A percentile compares a stretch with the other conserved stretches of the same genome.
Evolutionary conservation across 2,888 invertebrate species (phyloP).

Genomic region (Andrena bucephala): DNA sequence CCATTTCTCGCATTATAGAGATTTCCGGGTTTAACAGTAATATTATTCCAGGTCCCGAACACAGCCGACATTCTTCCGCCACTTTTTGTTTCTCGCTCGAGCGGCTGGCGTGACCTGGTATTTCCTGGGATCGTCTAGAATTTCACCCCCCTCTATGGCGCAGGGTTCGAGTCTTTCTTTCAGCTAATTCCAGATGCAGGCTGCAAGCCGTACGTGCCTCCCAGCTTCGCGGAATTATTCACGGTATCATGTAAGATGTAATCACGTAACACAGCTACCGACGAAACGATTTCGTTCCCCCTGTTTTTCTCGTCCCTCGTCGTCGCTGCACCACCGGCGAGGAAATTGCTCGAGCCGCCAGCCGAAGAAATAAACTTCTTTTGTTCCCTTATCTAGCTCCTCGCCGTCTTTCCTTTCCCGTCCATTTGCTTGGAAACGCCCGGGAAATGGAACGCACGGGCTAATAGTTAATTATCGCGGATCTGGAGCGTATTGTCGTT

Average conservation of each 20-base stretch:
- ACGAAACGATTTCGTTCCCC: slow-evolving; percentile 53
- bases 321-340: background rate
- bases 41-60: background rate
- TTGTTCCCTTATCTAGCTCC: slow-evolving; percentile 27
- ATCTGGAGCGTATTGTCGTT: background rate
- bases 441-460: background rate
- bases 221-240: slow-evolving; percentile 48
- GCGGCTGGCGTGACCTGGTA: background rate
- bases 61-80: too few relatives aligned
- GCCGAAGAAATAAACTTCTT: slow-evolving; percentile 34
- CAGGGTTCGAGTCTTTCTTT: slow-evolving; percentile 31
- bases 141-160: slow-evolving; percentile 1
- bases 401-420: background rate
- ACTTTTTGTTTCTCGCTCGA: background rate
- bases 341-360: slow-evolving; percentile 34
- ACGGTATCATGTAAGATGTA: slow-evolving; percentile 62
- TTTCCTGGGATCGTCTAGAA: slow-evolving; percentile 19
- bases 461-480: slow-evolving; percentile 12
- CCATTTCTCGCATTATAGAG: background rate
- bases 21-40: slow-evolving; percentile 4
- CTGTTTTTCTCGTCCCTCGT: slow-evolving; percentile 19
- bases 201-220: slow-evolving; percentile 45
- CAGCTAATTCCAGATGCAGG: slow-evolving; percentile 52
- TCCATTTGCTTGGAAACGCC: background rate
- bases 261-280: slow-evolving; percentile 54